Evolutionary conservation across 2,113 vertebrate species (phyloP).

Genomic region (Menura novaehollandiae): DNA sequence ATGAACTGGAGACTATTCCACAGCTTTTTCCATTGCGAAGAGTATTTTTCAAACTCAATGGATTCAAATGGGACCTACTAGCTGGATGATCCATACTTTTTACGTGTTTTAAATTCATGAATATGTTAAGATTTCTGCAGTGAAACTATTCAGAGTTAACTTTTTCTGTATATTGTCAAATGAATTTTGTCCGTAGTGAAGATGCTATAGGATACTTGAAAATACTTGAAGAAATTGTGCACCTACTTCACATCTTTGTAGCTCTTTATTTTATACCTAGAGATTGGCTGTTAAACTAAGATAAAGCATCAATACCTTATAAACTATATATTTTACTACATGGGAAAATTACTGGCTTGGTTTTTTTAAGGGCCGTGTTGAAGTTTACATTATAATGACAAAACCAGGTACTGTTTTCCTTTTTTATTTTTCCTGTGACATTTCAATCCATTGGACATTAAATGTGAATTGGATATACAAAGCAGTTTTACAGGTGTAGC

Average conservation of each 20-base stretch:
- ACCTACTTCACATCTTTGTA: slow-evolving; percentile 47
- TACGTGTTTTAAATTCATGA: neutral
- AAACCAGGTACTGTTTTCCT: slow-evolving; percentile 50
- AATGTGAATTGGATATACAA: slow-evolving; percentile 43
- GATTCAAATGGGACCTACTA: neutral
- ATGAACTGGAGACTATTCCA: neutral
- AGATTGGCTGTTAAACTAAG: slow-evolving; percentile 24
- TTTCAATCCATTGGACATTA: slow-evolving; percentile 40
- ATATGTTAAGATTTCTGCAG: slow-evolving; percentile 16
- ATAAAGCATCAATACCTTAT: slow-evolving; percentile 28
- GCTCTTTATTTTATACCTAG: slow-evolving; percentile 49
- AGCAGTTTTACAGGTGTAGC: slow-evolving; percentile 47
- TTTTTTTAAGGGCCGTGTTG: neutral
- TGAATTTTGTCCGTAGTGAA: slow-evolving; percentile 14
- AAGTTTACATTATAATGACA: slow-evolving; percentile 44
- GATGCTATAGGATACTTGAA: slow-evolving; percentile 36
- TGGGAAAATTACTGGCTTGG: slow-evolving; percentile 16
- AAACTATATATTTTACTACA: slow-evolving; percentile 46
- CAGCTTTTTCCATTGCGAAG: neutral
- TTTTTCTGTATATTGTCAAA: slow-evolving; percentile 26
- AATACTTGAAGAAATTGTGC: slow-evolving; percentile 51
- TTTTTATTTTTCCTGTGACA: slow-evolving; percentile 41
- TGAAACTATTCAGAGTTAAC: slow-evolving; percentile 3
- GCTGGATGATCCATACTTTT: slow-evolving; percentile 8
- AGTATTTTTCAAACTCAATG: slow-evolving; percentile 33